Evolutionary conservation across 2,797 vertebrate genomes (phyloP), one percentile per base, ranked within the genome.

Genomic region (Enteromius fasciolatus): DNA sequence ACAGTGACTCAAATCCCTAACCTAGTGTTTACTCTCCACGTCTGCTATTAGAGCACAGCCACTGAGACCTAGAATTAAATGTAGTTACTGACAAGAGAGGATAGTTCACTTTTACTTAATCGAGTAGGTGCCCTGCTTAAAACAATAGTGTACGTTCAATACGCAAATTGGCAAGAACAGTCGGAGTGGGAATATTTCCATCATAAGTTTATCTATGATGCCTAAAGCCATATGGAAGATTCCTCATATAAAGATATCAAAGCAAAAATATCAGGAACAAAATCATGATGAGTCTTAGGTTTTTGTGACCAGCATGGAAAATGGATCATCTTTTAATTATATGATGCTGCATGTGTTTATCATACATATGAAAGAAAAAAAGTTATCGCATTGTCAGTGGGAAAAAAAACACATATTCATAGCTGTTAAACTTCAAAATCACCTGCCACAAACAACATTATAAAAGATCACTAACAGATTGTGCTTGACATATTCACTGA

Each of bases 1-100:
- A 89, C 80, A 36, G 78, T 84, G 88, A 86, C 64, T 89, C 81
- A 89, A 83, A 81, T 59, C 44, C 72, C 54, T 28, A 72, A 81
- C 23, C 80, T 83, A 64, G 69, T 76, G 85, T 83, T 57, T 48
- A 48, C 67, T 80, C 63, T 80, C 23, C 52, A 36, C 5, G 3
- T 33, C 75, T 84, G 85, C 77, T 74, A 84, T 88, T 87, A 88
- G 33, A 63, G 78, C 31, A 75, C 69, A 63, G 28, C 75, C 84
- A 85, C 75, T 52, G 48, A 77, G 28, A 67, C 41, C 64, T 77
- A 50, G 18, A 77, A 70, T 80, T 80, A 76, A 23, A 80, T 31
- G 25, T 73, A 67, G 20, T 23, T 61, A 83, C 52, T 67, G 69
- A 57, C 59, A 33, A 15, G 46, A 33, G 59, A 28, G 6, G 23